Evolutionary conservation across 2,797 vertebrate species (phyloP).

Genomic region (Aldrovandia affinis): DNA sequence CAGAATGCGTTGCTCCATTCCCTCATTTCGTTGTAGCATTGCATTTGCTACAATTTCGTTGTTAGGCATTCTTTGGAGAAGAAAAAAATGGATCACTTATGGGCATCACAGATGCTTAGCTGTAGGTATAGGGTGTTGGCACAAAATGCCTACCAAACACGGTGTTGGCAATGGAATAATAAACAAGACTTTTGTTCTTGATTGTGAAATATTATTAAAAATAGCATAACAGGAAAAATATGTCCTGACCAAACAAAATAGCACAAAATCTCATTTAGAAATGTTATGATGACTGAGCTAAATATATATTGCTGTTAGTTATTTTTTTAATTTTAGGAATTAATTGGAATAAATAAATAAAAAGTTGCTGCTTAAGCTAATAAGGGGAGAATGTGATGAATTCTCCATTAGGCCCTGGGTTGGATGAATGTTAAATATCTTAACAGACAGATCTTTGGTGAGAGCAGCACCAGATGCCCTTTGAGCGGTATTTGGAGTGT

Average conservation of each 20-base stretch:
- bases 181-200: neutral
- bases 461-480: neutral
- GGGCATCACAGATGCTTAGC: neutral
- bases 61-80: neutral
- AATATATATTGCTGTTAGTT: neutral
- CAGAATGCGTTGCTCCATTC: neutral
- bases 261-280: neutral
- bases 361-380: neutral
- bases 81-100: neutral
- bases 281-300: neutral
- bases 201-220: too few species aligned
- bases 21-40: neutral
- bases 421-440: conserved; percentile 1
- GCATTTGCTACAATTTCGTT: neutral
- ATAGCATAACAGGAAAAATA: too few species aligned
- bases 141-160: neutral
- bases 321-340: too few species aligned
- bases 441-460: neutral
- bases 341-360: too few species aligned
- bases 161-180: neutral
- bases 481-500: neutral
- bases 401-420: neutral
- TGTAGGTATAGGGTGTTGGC: neutral
- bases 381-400: neutral
- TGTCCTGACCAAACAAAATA: neutral